These are phyloP conservation scores for Carcharodon carcharias DNA, from an alignment of 2,797 vertebrate species.

Conservation along the genomic window DNA sequence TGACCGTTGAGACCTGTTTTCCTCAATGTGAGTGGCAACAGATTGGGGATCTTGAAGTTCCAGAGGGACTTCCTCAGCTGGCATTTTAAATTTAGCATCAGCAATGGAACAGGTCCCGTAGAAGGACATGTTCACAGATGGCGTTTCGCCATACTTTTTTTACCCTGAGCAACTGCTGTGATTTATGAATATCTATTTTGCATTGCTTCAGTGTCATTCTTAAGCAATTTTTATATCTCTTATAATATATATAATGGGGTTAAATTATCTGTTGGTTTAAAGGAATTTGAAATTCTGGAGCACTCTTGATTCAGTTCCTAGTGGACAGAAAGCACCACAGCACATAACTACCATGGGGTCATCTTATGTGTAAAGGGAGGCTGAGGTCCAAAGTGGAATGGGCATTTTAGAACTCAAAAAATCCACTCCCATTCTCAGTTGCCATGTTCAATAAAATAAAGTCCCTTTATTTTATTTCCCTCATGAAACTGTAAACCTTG, in stretches of 20 bases:
- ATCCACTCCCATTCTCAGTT: not conserved
- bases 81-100: not conserved
- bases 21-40: not conserved
- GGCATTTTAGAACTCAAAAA: not conserved
- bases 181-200: not conserved
- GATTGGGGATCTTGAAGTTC: not conserved
- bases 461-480: not conserved
- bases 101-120: not conserved
- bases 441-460: not conserved
- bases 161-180: not conserved
- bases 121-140: not conserved
- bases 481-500: not conserved
- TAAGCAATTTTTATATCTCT: not conserved
- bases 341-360: not conserved
- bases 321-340: not conserved
- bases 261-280: not conserved
- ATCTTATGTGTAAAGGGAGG: not conserved
- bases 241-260: not conserved
- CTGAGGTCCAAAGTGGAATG: not conserved
- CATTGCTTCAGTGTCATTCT: not conserved
- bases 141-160: not conserved
- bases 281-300: not conserved
- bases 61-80: not conserved
- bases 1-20: not conserved
- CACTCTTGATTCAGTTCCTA: not conserved